Percentiles rank a stretch among this genome's conserved stretches.
These are phyloP conservation scores for Anticlea derivata DNA, from an alignment of 2,888 invertebrate genomes.

Conservation along the genomic window DNA sequence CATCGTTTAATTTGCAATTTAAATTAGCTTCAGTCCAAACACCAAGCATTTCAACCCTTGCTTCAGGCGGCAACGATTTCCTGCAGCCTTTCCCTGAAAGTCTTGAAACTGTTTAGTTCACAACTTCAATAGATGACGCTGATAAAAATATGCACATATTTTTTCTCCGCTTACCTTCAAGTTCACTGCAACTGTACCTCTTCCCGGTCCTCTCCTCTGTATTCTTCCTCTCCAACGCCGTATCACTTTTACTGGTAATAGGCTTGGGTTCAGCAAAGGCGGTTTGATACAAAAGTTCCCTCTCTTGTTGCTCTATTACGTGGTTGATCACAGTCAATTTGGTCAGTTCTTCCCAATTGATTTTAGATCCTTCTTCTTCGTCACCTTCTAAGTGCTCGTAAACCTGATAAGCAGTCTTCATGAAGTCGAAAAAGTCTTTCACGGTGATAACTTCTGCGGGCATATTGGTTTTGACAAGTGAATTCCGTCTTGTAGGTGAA, in stretches of 20 bases:
- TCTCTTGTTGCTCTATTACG: slow-evolving; percentile 73
- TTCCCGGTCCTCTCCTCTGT: slow-evolving; percentile 57
- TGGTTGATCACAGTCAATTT: slow-evolving; percentile 77
- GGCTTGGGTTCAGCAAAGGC: slow-evolving; percentile 60
- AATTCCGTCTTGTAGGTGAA: slow-evolving; percentile 51
- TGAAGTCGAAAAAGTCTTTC: slow-evolving; percentile 88
- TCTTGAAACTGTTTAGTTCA: slow-evolving; percentile 13
- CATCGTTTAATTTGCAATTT: slow-evolving; percentile 79
- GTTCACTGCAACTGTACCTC: slow-evolving; percentile 68
- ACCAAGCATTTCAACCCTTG: slow-evolving; percentile 75
- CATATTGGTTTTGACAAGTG: slow-evolving; percentile 45
- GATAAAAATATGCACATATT: too few relatives aligned
- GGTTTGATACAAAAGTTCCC: slow-evolving; percentile 69
- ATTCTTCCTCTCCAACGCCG: slow-evolving; percentile 55
- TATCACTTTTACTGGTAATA: slow-evolving; percentile 69
- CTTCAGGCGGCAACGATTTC: slow-evolving; percentile 59
- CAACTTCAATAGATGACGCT: slow-evolving; percentile 40
- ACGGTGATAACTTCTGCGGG: slow-evolving; percentile 86
- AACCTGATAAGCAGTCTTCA: slow-evolving; percentile 89
- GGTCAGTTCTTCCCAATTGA: slow-evolving; percentile 80
- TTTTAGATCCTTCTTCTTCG: slow-evolving; percentile 69
- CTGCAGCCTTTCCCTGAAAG: slow-evolving; percentile 55
- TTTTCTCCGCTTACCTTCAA: slow-evolving; percentile 72
- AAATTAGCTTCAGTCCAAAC: slow-evolving; percentile 79
- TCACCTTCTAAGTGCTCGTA: slow-evolving; percentile 75